Percentiles rank a stretch among this genome's conserved stretches.
phyloP scores from a whole-genome alignment of 2,113 vertebrate species.

The Callocephalon fimbriatum region DNA sequence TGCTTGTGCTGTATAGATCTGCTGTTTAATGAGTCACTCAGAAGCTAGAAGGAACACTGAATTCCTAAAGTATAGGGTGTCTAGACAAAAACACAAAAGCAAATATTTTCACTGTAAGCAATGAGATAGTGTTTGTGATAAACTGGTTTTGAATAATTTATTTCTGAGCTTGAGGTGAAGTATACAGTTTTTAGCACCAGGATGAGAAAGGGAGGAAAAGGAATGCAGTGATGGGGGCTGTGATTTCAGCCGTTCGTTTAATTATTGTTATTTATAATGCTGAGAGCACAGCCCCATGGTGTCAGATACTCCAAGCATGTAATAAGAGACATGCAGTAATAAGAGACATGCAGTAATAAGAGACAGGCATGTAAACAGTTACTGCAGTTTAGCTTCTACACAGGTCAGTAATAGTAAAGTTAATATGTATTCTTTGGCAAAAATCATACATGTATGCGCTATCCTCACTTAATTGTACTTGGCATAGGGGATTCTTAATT shows the following conservation, averaged over 20 bases:
- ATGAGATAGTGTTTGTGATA: conserved; percentile 59
- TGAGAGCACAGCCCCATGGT: background rate
- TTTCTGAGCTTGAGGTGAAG: conserved; percentile 47
- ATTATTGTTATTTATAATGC: conserved; percentile 41
- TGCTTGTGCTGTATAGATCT: conserved; percentile 65
- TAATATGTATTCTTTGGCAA: background rate
- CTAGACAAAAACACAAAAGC: conserved; percentile 64
- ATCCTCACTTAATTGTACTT: background rate
- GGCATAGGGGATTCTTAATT: background rate
- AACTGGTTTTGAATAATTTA: conserved; percentile 72
- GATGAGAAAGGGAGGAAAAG: background rate
- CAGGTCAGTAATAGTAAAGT: background rate
- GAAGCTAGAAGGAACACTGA: conserved; percentile 54
- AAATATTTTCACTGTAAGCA: conserved; percentile 72
- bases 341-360: background rate
- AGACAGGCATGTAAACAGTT: background rate
- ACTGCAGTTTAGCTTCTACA: background rate
- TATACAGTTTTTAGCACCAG: background rate
- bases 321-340: background rate
- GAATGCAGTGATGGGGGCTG: background rate
- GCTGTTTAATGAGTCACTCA: conserved; percentile 74
- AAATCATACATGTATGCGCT: background rate
- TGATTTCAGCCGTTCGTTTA: conserved; percentile 30
- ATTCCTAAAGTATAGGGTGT: conserved; percentile 61
- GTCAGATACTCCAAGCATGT: background rate